phyloP scores from a whole-genome alignment of 2,797 vertebrate genomes.

The Garrulus glandarius region DNA sequence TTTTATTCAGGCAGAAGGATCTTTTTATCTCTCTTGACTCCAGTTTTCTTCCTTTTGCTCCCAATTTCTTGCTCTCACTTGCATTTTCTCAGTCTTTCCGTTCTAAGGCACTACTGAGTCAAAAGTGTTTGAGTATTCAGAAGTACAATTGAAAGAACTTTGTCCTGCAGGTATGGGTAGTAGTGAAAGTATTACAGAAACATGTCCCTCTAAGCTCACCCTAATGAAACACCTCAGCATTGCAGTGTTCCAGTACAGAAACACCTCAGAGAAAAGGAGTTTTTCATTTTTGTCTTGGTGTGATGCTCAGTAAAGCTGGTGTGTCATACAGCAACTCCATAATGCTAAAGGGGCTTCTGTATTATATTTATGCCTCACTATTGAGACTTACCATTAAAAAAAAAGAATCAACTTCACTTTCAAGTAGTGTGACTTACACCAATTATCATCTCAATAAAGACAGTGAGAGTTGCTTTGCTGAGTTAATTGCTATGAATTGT shows the following conservation, averaged over 20 bases:
- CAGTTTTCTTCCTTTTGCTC: neutral
- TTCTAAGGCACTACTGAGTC: neutral
- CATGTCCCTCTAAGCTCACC: neutral
- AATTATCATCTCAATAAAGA: slow-evolving; percentile 18
- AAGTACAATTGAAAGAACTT: neutral
- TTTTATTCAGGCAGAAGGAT: neutral
- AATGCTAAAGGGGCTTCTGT: neutral
- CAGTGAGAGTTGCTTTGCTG: neutral
- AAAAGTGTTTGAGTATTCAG: neutral
- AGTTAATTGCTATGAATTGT: slow-evolving; percentile 27
- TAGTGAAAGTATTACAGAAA: neutral
- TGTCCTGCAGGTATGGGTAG: neutral
- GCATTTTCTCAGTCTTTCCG: neutral
- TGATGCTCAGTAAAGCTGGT: neutral
- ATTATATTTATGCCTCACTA: neutral
- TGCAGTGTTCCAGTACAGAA: neutral
- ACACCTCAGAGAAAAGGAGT: neutral
- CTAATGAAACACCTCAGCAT: neutral
- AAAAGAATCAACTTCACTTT: neutral
- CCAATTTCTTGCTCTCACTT: neutral
- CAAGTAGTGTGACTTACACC: neutral
- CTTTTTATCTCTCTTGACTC: neutral
- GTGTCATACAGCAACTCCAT: neutral
- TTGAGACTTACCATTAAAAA: neutral
- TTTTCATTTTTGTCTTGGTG: neutral